Evolutionary conservation across 2,113 vertebrate species (phyloP).

Genomic region (Neomonachus schauinslandi): DNA sequence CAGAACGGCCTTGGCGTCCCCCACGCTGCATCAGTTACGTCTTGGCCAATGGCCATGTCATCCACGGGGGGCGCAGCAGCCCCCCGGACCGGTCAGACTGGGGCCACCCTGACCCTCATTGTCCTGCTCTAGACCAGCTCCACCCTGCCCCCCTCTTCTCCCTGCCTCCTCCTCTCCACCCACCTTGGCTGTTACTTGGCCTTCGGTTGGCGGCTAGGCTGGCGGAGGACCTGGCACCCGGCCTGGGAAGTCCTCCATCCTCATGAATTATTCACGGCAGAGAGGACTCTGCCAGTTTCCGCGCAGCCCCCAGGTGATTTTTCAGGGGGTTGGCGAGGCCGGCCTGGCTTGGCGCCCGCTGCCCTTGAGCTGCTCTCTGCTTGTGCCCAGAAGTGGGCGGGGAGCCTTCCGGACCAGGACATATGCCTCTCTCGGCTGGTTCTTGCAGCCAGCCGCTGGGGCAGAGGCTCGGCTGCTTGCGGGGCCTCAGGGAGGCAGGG

Average conservation of each 20-base stretch:
- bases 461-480: neutral
- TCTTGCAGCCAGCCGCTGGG: neutral
- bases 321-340: slow-evolving; percentile 64
- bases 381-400: too few relatives aligned
- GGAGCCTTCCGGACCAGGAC: neutral
- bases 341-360: accelerated
- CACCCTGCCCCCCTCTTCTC: too few relatives aligned
- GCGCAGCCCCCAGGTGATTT: neutral
- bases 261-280: neutral
- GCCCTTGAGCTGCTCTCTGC: neutral
- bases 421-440: accelerated
- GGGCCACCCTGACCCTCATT: neutral
- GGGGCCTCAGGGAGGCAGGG: neutral
- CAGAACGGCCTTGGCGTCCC: neutral
- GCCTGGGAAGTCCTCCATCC: neutral
- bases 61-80: too few relatives aligned
- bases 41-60: neutral
- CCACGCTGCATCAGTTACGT: accelerated
- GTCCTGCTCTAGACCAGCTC: accelerated
- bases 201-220: neutral
- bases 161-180: accelerated
- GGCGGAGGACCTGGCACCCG: neutral
- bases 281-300: neutral
- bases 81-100: neutral
- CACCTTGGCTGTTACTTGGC: neutral